These are phyloP conservation scores for Porites cylindrica DNA, from an alignment of 92 coral and sea anemone species.

Conservation along the genomic window DNA sequence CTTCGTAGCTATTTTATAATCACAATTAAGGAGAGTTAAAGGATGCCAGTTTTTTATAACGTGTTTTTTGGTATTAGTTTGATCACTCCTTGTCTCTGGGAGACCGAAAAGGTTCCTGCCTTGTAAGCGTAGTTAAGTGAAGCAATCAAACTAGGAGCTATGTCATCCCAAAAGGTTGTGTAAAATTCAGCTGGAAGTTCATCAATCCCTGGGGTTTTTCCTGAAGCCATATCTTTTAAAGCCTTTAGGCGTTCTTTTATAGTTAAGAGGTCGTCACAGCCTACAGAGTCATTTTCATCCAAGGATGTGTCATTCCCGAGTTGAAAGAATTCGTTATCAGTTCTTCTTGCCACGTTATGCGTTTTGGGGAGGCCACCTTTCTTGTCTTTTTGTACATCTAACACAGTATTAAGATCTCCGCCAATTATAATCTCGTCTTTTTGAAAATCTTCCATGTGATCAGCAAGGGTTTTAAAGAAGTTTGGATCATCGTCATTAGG, in stretches of 20 bases:
- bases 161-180: not conserved
- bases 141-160: not conserved
- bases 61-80: too few species aligned
- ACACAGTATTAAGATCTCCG: too few species aligned
- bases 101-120: not conserved
- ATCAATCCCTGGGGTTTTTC: constrained; percentile 13
- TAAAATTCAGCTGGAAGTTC: not conserved
- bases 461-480: not conserved
- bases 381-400: too few species aligned
- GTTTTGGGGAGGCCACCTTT: too few species aligned
- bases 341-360: not conserved
- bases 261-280: not conserved
- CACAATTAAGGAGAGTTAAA: too few species aligned
- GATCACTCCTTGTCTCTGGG: not conserved
- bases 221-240: not conserved
- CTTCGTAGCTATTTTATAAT: too few species aligned
- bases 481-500: not conserved
- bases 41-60: too few species aligned
- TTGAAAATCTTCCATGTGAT: too few species aligned
- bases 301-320: not conserved
- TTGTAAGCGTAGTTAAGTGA: not conserved
- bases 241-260: not conserved
- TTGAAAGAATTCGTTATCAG: not conserved
- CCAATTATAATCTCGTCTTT: too few species aligned
- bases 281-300: not conserved